Evolutionary conservation across 2,888 invertebrate genomes (phyloP).

Genomic region (Norana najaformis): DNA sequence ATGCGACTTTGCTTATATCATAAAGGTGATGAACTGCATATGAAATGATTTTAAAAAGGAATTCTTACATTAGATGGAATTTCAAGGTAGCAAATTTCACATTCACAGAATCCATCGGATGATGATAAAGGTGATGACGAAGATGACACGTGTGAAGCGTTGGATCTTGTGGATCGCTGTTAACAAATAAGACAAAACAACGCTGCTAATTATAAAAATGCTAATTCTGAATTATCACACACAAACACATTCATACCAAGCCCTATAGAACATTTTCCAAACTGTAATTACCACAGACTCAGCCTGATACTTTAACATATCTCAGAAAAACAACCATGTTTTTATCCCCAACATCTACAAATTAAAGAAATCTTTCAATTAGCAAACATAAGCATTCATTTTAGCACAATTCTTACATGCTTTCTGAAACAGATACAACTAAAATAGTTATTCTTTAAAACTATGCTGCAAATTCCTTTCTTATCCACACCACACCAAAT

Average conservation of each 20-base stretch:
- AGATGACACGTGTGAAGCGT: slow-evolving; percentile 16
- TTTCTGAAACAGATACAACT: too few relatives aligned
- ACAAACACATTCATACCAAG: background rate
- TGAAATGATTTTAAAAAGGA: background rate
- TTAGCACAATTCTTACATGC: too few relatives aligned
- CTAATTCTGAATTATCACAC: background rate
- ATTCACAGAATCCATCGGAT: slow-evolving; percentile 71
- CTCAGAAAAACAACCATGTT: background rate
- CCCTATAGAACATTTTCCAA: background rate
- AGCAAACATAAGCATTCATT: too few relatives aligned
- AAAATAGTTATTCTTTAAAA: background rate
- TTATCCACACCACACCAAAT: background rate
- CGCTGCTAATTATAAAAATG: background rate
- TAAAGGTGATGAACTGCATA: too few relatives aligned
- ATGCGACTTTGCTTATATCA: too few relatives aligned
- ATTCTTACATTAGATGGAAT: slow-evolving; percentile 78
- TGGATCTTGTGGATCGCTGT: slow-evolving; percentile 9
- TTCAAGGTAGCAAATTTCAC: slow-evolving; percentile 87
- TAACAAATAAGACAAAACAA: background rate
- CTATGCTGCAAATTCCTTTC: background rate
- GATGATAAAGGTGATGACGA: slow-evolving; percentile 25
- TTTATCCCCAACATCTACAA: too few relatives aligned
- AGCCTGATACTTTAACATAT: background rate
- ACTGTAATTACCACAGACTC: background rate
- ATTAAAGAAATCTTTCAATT: too few relatives aligned